These are phyloP conservation scores for Meandrusa payeni DNA, from an alignment of 2,888 invertebrate species.

Conservation along the genomic window DNA sequence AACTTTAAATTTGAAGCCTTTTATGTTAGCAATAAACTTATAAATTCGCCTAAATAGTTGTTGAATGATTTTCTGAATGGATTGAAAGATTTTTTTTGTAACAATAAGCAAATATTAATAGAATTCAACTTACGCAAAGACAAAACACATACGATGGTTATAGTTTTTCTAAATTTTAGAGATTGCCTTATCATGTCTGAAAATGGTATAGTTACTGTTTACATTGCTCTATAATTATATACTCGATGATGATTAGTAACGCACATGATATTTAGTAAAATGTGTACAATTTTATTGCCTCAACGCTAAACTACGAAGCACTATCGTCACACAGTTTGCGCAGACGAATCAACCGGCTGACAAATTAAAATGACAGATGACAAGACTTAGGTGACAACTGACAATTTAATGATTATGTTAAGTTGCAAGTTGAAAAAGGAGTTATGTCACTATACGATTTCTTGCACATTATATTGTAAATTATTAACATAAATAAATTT, in stretches of 20 bases:
- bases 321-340: neutral
- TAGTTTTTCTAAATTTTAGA: conserved; percentile 66
- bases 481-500: no score
- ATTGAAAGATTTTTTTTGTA: neutral
- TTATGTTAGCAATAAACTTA: neutral
- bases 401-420: no score
- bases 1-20: neutral
- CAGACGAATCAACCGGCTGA: conserved; percentile 5
- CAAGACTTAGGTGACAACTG: neutral
- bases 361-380: conserved; percentile 10
- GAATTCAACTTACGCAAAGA: conserved; percentile 57
- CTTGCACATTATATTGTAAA: no score
- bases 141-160: conserved; percentile 54
- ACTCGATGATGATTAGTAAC: neutral
- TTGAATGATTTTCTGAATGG: no score
- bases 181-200: conserved; percentile 72
- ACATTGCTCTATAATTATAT: conserved; percentile 48
- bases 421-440: no score
- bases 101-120: conserved; percentile 5
- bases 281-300: conserved; percentile 4
- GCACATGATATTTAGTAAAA: neutral
- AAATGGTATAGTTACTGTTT: conserved; percentile 40
- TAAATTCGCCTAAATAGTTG: neutral
- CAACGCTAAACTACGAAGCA: neutral
- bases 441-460: no score